phyloP scores from a whole-genome alignment of 1,140 invertebrate genomes.

The Adelges cooleyi region DNA sequence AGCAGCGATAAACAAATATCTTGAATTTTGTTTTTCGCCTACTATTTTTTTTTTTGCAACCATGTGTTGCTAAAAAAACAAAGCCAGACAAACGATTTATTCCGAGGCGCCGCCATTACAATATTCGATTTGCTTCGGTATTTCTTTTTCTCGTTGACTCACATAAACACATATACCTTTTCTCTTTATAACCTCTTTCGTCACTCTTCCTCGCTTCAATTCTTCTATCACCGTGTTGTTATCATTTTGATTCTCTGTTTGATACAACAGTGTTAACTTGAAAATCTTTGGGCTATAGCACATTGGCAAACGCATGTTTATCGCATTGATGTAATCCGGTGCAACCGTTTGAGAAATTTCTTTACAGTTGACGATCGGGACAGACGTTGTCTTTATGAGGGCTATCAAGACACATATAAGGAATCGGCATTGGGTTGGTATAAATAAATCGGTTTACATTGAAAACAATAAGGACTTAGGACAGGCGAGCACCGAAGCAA shows the following conservation, averaged over 20 bases:
- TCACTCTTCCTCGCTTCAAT: not conserved
- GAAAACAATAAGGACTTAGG: not conserved
- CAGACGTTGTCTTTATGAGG: too few relatives aligned
- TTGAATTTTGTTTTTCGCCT: not conserved
- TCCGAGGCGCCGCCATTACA: constrained; percentile 7
- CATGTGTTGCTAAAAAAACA: constrained; percentile 4
- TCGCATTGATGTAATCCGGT: too few relatives aligned
- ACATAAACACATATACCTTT: too few relatives aligned
- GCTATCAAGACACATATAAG: not conserved
- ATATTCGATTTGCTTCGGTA: constrained; percentile 15
- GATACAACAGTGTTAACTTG: too few relatives aligned
- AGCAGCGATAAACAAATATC: not conserved
- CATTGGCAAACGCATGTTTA: too few relatives aligned
- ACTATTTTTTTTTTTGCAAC: not conserved
- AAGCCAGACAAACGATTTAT: constrained; percentile 23
- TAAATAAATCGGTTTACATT: constrained; percentile 8
- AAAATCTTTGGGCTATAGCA: too few relatives aligned
- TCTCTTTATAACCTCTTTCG: not conserved
- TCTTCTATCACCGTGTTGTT: too few relatives aligned
- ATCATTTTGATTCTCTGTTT: too few relatives aligned
- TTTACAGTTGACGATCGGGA: not conserved
- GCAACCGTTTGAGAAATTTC: too few relatives aligned
- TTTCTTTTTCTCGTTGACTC: not conserved
- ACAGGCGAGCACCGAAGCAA: not conserved
- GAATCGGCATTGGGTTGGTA: not conserved